phyloP scores from a whole-genome alignment of 2,888 invertebrate species.

The Drosophila barbarae region DNA sequence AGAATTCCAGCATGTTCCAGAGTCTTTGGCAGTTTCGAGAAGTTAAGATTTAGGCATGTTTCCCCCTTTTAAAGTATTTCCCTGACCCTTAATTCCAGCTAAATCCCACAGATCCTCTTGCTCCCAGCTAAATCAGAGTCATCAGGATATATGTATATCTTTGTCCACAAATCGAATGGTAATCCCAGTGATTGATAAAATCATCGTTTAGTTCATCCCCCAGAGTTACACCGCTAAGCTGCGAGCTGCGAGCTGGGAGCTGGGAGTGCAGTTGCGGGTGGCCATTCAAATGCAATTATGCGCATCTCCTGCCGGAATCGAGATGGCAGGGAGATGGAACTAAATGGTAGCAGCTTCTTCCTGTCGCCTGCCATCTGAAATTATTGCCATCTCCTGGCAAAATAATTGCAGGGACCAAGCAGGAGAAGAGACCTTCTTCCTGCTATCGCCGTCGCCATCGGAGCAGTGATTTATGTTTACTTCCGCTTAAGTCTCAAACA shows the following conservation, averaged over 20 bases:
- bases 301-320: slow-evolving; percentile 62
- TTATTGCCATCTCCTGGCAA: slow-evolving; percentile 61
- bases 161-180: slow-evolving; percentile 5
- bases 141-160: slow-evolving; percentile 5
- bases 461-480: slow-evolving; percentile 70
- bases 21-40: background rate
- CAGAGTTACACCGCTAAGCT: slow-evolving; percentile 6
- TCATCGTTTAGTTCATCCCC: slow-evolving; percentile 26
- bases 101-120: background rate
- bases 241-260: background rate
- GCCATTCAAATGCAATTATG: slow-evolving; percentile 69
- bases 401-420: slow-evolving; percentile 63
- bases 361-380: slow-evolving; percentile 61
- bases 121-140: background rate
- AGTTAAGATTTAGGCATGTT: background rate
- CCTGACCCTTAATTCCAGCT: background rate
- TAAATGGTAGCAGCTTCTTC: slow-evolving; percentile 72
- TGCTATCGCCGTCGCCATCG: slow-evolving; percentile 31
- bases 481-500: slow-evolving; percentile 64
- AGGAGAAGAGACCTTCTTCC: background rate
- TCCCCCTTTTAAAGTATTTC: background rate
- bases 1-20: background rate
- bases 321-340: slow-evolving; percentile 39
- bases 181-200: slow-evolving; percentile 26
- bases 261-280: slow-evolving; percentile 5